These are phyloP conservation scores for Epinephelus lanceolatus DNA, from an alignment of 2,113 vertebrate species.

Conservation along the genomic window DNA sequence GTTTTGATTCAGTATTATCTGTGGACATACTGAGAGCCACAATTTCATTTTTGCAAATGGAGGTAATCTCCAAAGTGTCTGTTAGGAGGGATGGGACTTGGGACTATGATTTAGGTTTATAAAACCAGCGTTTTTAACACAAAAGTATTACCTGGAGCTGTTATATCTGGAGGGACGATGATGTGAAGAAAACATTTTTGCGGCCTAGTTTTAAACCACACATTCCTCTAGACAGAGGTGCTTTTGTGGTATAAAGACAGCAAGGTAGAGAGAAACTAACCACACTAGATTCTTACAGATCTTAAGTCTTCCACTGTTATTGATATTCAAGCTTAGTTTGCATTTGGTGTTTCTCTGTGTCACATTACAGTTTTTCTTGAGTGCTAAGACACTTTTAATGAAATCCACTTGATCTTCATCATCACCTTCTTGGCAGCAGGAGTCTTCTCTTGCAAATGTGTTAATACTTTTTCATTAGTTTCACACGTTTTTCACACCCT, in stretches of 20 bases:
- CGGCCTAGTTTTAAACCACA: slow-evolving; percentile 12
- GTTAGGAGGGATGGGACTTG: neutral
- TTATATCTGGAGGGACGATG: neutral
- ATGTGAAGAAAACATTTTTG: slow-evolving; percentile 1
- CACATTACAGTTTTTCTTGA: neutral
- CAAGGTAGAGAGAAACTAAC: neutral
- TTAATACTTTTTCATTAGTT: no score
- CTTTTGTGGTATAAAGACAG: neutral
- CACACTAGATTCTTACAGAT: neutral
- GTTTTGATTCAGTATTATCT: slow-evolving; percentile 20
- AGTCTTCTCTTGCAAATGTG: no score
- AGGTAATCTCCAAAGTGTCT: neutral
- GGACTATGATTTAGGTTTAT: neutral
- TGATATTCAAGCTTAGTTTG: slow-evolving; percentile 8
- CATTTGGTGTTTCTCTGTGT: slow-evolving; percentile 2
- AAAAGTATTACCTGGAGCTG: neutral
- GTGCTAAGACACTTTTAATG: no score
- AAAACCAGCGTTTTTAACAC: neutral
- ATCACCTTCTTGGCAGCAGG: no score
- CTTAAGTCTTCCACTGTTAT: slow-evolving; percentile 13
- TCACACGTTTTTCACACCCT: no score
- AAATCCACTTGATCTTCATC: no score
- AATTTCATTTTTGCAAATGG: slow-evolving; percentile 6
- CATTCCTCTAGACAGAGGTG: neutral
- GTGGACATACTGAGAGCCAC: neutral